phyloP scores from a whole-genome alignment of 2,797 vertebrate species.

The Tragopan temminckii region DNA sequence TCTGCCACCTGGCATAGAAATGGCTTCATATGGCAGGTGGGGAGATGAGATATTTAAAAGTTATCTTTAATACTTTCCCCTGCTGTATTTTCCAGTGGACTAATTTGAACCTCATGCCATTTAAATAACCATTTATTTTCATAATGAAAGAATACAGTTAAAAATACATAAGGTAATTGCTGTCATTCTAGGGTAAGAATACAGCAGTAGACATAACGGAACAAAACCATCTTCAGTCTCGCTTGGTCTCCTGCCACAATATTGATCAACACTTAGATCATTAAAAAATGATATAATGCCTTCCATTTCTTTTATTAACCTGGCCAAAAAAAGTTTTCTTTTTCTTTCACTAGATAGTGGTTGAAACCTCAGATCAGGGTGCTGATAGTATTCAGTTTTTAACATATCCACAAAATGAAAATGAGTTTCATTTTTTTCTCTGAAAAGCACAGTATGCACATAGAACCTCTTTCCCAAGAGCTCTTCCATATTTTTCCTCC shows the following conservation, averaged over 20 bases:
- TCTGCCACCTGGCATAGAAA: slow-evolving; percentile 83
- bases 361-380: not conserved
- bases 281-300: slow-evolving; percentile 41
- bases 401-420: not conserved
- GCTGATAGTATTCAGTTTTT: not conserved
- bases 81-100: slow-evolving; percentile 72
- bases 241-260: slow-evolving; percentile 52
- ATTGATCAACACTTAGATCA: slow-evolving; percentile 21
- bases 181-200: slow-evolving; percentile 70
- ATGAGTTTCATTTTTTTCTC: not conserved
- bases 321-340: not conserved
- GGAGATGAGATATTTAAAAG: slow-evolving; percentile 81
- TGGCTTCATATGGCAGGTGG: slow-evolving; percentile 79
- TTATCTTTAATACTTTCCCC: slow-evolving; percentile 80
- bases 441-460: not conserved
- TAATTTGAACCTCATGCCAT: slow-evolving; percentile 80
- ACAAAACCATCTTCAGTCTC: slow-evolving; percentile 63
- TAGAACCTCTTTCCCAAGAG: not conserved
- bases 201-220: slow-evolving; percentile 65
- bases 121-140: slow-evolving; percentile 82
- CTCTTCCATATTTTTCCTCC: not conserved
- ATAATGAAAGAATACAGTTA: slow-evolving; percentile 77
- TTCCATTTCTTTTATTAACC: slow-evolving; percentile 8
- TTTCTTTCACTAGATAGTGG: not conserved
- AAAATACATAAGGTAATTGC: slow-evolving; percentile 76